Base-by-base conservation (phyloP, 1,140 invertebrate genomes). In the Helicoverpa zea region DNA sequence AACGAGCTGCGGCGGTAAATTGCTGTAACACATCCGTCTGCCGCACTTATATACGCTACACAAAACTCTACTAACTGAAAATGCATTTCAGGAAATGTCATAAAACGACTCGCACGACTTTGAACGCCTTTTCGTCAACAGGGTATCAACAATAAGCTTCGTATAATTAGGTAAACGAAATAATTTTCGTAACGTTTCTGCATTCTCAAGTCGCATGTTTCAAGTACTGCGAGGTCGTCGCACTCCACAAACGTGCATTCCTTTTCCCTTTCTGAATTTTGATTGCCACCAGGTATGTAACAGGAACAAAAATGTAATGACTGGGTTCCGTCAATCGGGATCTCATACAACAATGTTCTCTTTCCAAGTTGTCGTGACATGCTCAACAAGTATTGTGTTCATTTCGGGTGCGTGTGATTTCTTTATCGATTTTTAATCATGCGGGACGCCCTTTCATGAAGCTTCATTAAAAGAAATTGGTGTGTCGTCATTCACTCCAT, bases 221-320 rank as follows among this genome's bases (percentile, higher is more conserved):
- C 83, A 82, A 84, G 82, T 84, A 86, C 68, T 83, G 63, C 73
- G 79, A 84, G 89, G 89, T 90, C 88, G 82, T 86, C 83, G 90
- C 80, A 86, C 89, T 88, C 76, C 80, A 81, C 85, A 88, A 85
- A 85, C 81, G 81, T 80, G 83, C 84, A 86, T 87, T 84, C 86
- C 84, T 87, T 91, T 90, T 86, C 85, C 88, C 87, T 90, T 90
- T 80, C 83, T 85, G 84, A 85, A 88, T 88, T 87, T 80, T 23
- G 81, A 85, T 84, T 84, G 81, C 84, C 74, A 81, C 63, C 85
- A 86, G 83, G 84, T 84, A 85, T 79, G 81, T 68, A 85, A 76
- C 52, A 84, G 81, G 75, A 86, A 84, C 77, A 88, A 86, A 82
- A 86, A 86, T 49, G 23, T 84, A 88, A 87, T 81, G 73, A 82